phyloP scores from a whole-genome alignment of 2,888 invertebrate species.

The Pheosia gnoma region DNA sequence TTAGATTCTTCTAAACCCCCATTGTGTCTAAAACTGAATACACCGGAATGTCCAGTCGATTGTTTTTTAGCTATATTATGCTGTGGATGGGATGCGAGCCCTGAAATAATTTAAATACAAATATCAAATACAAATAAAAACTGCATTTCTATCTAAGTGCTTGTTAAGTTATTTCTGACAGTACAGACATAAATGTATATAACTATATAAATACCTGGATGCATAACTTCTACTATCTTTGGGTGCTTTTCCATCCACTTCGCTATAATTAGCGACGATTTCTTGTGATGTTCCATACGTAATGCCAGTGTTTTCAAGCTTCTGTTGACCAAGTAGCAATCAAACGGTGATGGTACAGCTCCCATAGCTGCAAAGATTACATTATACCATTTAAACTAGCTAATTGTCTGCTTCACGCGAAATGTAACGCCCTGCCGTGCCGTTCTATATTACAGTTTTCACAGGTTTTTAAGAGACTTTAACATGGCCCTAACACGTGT shows the following conservation, averaged over 20 bases:
- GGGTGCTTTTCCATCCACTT: conserved; percentile 92
- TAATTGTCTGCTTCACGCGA: too few relatives aligned
- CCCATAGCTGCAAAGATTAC: conserved; percentile 89
- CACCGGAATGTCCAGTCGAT: conserved; percentile 94
- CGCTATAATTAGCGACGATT: conserved; percentile 90
- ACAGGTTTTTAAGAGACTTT: too few relatives aligned
- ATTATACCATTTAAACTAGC: conserved; percentile 1
- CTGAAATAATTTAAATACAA: conserved; percentile 64
- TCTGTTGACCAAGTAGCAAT: conserved; percentile 96
- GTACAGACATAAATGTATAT: background rate
- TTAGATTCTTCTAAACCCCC: conserved; percentile 89
- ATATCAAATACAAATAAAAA: too few relatives aligned
- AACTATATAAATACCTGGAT: conserved; percentile 86
- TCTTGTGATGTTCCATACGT: conserved; percentile 95
- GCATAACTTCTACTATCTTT: conserved; percentile 90
- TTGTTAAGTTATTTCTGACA: background rate
- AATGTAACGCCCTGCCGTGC: too few relatives aligned
- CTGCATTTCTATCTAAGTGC: background rate
- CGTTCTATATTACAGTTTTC: too few relatives aligned
- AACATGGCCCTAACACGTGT: too few relatives aligned
- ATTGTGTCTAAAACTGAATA: conserved; percentile 94
- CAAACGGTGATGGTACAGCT: conserved; percentile 97
- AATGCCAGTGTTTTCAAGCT: conserved; percentile 96
- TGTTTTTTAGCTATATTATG: conserved; percentile 91
- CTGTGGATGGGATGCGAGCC: conserved; percentile 94